Percentiles rank a stretch among this genome's conserved stretches.
Evolutionary conservation across 2,113 vertebrate species (phyloP).

Genomic region (Phoenicopterus ruber): DNA sequence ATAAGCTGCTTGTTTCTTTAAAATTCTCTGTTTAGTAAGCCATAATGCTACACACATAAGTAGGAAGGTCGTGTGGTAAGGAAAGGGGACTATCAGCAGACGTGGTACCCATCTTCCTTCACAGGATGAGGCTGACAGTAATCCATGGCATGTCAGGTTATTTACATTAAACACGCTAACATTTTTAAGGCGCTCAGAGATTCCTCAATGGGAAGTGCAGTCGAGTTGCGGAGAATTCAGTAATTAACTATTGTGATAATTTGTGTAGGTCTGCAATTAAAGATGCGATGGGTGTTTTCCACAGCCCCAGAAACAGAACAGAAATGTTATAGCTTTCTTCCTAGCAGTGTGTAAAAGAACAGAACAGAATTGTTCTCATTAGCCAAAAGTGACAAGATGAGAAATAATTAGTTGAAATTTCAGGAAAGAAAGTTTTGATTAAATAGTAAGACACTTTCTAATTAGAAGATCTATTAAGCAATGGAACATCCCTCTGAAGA

Average conservation of each 20-base stretch:
- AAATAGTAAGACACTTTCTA: background rate
- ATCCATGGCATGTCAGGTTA: background rate
- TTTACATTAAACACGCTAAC: background rate
- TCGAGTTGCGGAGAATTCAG: background rate
- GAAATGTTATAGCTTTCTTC: background rate
- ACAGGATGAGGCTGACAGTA: background rate
- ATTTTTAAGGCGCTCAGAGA: background rate
- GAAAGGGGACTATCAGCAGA: background rate
- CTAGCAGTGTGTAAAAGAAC: background rate
- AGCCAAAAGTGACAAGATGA: background rate
- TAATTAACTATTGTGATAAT: constrained; percentile 37
- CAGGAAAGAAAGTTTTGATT: constrained; percentile 5
- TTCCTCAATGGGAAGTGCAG: background rate
- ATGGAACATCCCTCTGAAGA: background rate
- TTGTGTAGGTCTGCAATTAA: constrained; percentile 11
- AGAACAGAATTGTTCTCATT: background rate
- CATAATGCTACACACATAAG: background rate
- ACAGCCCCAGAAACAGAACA: too few relatives aligned
- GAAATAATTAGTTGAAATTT: constrained; percentile 5
- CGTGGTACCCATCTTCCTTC: background rate
- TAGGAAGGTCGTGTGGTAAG: background rate
- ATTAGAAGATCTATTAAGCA: background rate
- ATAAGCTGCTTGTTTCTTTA: background rate
- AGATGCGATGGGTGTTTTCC: background rate
- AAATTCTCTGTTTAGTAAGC: background rate